These are phyloP conservation scores for Microtus pennsylvanicus DNA, from an alignment of 2,113 vertebrate genomes.

Conservation along the genomic window DNA sequence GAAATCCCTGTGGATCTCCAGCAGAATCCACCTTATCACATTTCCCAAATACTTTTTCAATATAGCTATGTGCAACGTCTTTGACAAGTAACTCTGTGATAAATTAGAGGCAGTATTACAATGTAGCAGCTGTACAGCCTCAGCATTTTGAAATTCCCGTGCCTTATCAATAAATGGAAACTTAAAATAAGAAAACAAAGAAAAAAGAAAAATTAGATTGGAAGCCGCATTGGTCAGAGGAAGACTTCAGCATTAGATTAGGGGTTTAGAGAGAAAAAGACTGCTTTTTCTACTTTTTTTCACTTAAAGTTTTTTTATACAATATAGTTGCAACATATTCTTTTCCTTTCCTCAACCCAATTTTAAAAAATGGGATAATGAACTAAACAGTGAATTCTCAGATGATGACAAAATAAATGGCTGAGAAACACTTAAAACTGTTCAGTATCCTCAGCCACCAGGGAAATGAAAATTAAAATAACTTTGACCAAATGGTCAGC, in stretches of 20 bases:
- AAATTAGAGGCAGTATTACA: not conserved
- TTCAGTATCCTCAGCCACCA: not conserved
- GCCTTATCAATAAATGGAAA: not conserved
- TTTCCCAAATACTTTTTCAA: not conserved
- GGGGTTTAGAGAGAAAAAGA: not conserved
- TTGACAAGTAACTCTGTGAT: not conserved
- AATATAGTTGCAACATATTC: not conserved
- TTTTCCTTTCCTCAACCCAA: not conserved
- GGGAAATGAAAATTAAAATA: not conserved
- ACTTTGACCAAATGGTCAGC: not conserved
- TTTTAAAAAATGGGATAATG: not conserved
- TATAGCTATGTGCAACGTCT: not conserved
- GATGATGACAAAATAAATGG: not conserved
- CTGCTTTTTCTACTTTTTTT: not conserved
- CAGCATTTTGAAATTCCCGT: not conserved
- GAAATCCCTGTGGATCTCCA: not conserved
- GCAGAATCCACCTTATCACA: not conserved
- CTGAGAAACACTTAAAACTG: not conserved
- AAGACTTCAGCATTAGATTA: not conserved
- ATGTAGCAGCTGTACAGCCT: not conserved
- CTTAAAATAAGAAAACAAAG: not conserved
- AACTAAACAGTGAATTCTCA: not conserved
- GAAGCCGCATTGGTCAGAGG: not conserved
- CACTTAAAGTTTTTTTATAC: not conserved
- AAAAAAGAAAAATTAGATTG: constrained; percentile 19